These are phyloP conservation scores for Chionoecetes opilio DNA, from an alignment of 1,140 invertebrate genomes.

Conservation along the genomic window DNA sequence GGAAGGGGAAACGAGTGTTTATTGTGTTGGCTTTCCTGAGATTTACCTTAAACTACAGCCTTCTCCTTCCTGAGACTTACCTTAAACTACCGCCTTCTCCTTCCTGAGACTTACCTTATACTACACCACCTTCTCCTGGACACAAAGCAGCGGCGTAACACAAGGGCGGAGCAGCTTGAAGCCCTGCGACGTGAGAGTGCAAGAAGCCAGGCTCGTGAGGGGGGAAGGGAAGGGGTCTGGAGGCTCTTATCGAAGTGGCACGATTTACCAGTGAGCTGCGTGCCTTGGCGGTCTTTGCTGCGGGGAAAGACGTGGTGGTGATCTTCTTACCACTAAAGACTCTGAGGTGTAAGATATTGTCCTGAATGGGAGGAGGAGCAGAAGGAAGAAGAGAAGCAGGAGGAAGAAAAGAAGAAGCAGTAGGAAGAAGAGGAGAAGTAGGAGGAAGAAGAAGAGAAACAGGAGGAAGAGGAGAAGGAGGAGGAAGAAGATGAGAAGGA, in stretches of 20 bases:
- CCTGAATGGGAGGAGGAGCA: neutral
- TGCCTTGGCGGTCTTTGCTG: neutral
- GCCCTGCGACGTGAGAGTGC: neutral
- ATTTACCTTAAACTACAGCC: no score
- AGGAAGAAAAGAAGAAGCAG: no score
- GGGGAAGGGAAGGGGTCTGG: neutral
- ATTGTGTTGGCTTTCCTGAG: no score
- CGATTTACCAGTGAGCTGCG: neutral
- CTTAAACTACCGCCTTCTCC: no score
- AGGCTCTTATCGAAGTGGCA: neutral
- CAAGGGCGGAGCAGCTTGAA: neutral
- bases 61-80: no score
- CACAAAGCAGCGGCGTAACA: no score
- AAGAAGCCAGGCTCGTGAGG: neutral
- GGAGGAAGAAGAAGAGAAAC: no score
- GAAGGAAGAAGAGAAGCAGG: neutral
- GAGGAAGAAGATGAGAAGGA: no score
- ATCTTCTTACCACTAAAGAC: neutral
- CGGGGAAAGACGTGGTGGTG: neutral
- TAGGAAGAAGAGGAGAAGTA: no score
- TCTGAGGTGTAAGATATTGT: neutral
- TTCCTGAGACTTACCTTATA: no score
- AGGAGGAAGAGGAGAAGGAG: no score
- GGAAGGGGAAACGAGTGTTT: no score
- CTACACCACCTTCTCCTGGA: neutral